Percentiles rank a stretch among this genome's conserved stretches.
phyloP scores from a whole-genome alignment of 2,797 vertebrate species.

The Arrhamphus sclerolepis region DNA sequence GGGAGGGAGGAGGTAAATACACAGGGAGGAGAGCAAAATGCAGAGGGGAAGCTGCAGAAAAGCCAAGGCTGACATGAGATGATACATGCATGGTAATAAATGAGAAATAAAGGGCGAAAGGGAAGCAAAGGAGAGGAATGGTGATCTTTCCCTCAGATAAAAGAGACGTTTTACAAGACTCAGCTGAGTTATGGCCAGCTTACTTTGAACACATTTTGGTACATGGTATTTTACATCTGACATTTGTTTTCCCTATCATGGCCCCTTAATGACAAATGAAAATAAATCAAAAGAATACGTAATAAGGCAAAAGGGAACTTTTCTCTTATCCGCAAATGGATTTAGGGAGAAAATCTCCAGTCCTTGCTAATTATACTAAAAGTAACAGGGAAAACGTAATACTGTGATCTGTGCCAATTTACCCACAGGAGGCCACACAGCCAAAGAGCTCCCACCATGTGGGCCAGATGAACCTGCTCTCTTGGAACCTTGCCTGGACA shows the following conservation, averaged over 20 bases:
- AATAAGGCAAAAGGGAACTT: conserved; percentile 27
- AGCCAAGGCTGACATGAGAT: conserved; percentile 55
- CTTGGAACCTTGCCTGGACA: conserved; percentile 72
- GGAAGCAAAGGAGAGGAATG: conserved; percentile 29
- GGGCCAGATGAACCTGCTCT: conserved; percentile 66
- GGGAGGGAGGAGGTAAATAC: conserved; percentile 29
- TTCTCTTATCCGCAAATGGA: conserved; percentile 16
- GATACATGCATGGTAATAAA: conserved; percentile 63
- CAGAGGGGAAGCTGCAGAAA: conserved; percentile 36
- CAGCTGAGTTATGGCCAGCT: conserved; percentile 44
- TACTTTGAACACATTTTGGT: conserved; percentile 55
- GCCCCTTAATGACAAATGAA: conserved; percentile 42
- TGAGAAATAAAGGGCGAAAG: conserved; percentile 48
- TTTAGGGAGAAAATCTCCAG: conserved; percentile 14
- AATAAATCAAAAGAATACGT: conserved; percentile 34
- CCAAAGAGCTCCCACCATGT: conserved; percentile 65
- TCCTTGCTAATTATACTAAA: conserved; percentile 20
- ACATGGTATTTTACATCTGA: conserved; percentile 39
- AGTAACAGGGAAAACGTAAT: conserved; percentile 13
- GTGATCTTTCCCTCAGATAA: conserved; percentile 47
- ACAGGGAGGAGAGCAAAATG: conserved; percentile 28
- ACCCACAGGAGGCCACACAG: conserved; percentile 54
- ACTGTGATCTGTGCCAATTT: conserved; percentile 34
- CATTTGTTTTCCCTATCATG: conserved; percentile 19
- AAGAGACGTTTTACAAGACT: conserved; percentile 45